Evolutionary conservation across 2,888 invertebrate species (phyloP), one percentile per base, ranked within the genome.

Genomic region (Brachyptera risi): DNA sequence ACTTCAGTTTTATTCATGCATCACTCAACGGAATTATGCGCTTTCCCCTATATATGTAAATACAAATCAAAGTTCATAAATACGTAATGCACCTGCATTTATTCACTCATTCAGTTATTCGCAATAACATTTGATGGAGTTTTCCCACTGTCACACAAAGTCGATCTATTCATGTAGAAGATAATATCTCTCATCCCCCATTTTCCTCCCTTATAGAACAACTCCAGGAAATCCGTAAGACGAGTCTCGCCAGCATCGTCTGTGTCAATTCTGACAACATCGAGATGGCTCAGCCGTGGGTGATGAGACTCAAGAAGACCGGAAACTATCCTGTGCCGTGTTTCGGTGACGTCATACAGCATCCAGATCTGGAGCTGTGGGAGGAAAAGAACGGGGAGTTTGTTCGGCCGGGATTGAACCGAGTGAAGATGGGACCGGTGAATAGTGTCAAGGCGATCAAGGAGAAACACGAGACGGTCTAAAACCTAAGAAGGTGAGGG

Each of bases 161-260:
- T n/a, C n/a, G n/a, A n/a, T n/a, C n/a, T n/a, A n/a, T n/a, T n/a
- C n/a, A n/a, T n/a, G n/a, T n/a, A n/a, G n/a, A n/a, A n/a, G n/a
- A n/a, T n/a, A n/a, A n/a, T n/a, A n/a, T n/a, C n/a, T n/a, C n/a
- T n/a, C n/a, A n/a, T n/a, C n/a, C n/a, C n/a, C n/a, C n/a, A n/a
- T n/a, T n/a, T n/a, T n/a, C 31, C 31, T 31, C 31, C 31, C 31
- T 31, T 7, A 31, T 31, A 31, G 31, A 31, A 31, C 96, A 96
- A 81, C 76, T 96, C 15, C 75, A 78, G 0, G 90, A 94, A 74
- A 85, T 97, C 58, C 83, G 91, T 13, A 87, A 86, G 72, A 87
- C 87, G 0, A 83, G 86, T 0, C 71, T 92, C 13, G 87, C 90
- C 0, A 79, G 81, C 31, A 78, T 92, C 15, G 86, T 92, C 61